Evolutionary conservation across 2,113 vertebrate species (phyloP).

Genomic region (Trematocara macrostoma): DNA sequence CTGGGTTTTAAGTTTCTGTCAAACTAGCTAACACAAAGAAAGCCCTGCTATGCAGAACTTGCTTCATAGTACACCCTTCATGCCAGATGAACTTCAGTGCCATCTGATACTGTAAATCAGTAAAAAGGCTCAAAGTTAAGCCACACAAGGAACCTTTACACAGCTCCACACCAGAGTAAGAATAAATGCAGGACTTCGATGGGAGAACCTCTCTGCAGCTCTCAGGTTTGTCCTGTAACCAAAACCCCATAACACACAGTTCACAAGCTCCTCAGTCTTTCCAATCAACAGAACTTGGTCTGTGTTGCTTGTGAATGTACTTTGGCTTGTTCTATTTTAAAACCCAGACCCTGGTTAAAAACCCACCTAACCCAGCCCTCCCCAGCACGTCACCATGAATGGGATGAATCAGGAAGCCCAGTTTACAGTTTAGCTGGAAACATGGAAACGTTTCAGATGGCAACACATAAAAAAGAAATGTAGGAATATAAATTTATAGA

Average conservation of each 20-base stretch:
- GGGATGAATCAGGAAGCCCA: constrained; percentile 63
- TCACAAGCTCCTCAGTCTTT: constrained; percentile 76
- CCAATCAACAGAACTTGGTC: constrained; percentile 75
- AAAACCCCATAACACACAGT: constrained; percentile 67
- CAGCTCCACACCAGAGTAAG: constrained; percentile 25
- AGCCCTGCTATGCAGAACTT: neutral
- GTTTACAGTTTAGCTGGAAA: constrained; percentile 65
- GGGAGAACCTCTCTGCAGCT: constrained; percentile 53
- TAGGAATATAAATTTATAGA: neutral
- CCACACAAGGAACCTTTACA: constrained; percentile 54
- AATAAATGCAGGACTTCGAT: constrained; percentile 53
- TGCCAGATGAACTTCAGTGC: constrained; percentile 14
- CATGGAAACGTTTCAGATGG: constrained; percentile 56
- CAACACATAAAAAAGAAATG: constrained; percentile 30
- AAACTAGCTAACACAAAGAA: neutral
- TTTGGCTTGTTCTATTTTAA: constrained; percentile 78
- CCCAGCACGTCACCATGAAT: constrained; percentile 55
- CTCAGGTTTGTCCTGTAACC: constrained; percentile 57
- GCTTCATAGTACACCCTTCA: neutral
- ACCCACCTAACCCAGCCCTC: constrained; percentile 34
- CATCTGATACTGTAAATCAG: constrained; percentile 35
- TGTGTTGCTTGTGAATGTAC: constrained; percentile 71
- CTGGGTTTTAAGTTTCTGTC: neutral
- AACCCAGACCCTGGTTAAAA: constrained; percentile 60
- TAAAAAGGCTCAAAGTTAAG: constrained; percentile 30